Evolutionary conservation across 2,797 vertebrate genomes (phyloP), one percentile per base, ranked within the genome.

Genomic region (Eptatretus atami): DNA sequence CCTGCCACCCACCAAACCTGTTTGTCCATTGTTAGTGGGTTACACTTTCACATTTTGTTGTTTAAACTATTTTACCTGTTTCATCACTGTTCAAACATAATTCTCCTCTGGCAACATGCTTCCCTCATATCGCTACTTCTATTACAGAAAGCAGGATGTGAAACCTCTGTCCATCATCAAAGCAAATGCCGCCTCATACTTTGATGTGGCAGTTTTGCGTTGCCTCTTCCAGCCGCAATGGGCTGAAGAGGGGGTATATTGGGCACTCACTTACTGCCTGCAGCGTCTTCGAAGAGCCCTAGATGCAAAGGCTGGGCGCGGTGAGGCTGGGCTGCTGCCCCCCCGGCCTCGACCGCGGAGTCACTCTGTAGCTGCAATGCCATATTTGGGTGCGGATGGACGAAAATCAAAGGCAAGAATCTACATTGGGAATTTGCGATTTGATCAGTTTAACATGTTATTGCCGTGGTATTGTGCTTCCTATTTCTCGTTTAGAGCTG

Each of bases 191-290:
- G 92, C 86, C 68, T 90, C 86, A 0, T 96, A 86, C 74, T 98
- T 98, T 1, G 92, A 98, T 1, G 86, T 98, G 66, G 92, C 92
- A 0, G 88, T 96, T 54, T 78, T 98, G 69, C 86, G 86, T 68
- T 98, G 90, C 72, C 77, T 98, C 53, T 80, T 96, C 64, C 90
- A 98, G 73, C 83, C 86, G 0, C 83, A 93, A n/a, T 98, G 92
- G 92, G 87, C 81, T 0, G 90, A 98, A 72, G 92, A 98, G 67
- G 90, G 92, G 5, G 85, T 90, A 1, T 86, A 98, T 74, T 98
- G 92, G 92, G 85, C 87, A 1, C 71, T 98, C 10, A 86, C 87
- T 79, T 98, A 76, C 70, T 98, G 87, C 72, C 77, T 93, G 65
- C 81, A 95, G 73, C 79, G 92, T 12, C 76, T 98, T 65, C 77